Evolutionary conservation across 2,797 vertebrate species (phyloP).

Genomic region (Acipenser oxyrinchus): DNA sequence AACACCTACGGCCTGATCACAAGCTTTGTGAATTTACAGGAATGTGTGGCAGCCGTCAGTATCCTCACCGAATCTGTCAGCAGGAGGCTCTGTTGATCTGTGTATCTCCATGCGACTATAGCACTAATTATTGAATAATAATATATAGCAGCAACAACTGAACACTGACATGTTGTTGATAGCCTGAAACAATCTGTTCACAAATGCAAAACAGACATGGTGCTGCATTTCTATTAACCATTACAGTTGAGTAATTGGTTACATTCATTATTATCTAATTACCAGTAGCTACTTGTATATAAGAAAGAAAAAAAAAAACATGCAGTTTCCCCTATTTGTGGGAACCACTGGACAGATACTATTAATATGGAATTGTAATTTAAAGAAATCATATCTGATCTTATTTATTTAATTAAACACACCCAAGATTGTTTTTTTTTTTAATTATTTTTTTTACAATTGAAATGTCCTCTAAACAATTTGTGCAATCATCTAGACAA

Average conservation of each 20-base stretch:
- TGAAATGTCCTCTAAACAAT: too few relatives aligned
- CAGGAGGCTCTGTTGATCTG: not conserved
- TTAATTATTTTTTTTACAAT: too few relatives aligned
- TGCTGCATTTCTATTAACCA: slow-evolving; percentile 5
- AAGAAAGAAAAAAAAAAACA: slow-evolving; percentile 6
- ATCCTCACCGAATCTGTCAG: not conserved
- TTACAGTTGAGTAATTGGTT: not conserved
- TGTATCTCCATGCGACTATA: not conserved
- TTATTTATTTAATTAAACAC: too few relatives aligned
- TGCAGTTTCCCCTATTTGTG: not conserved
- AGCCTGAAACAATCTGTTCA: not conserved
- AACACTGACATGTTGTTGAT: not conserved
- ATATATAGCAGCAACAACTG: not conserved
- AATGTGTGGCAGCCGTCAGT: slow-evolving; percentile 4
- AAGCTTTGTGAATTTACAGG: not conserved
- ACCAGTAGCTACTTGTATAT: not conserved
- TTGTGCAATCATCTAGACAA: too few relatives aligned
- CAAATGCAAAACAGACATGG: not conserved
- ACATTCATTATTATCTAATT: slow-evolving; percentile 5
- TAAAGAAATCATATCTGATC: too few relatives aligned
- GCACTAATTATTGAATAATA: slow-evolving; percentile 6
- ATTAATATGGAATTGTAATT: too few relatives aligned
- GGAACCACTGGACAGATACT: too few relatives aligned
- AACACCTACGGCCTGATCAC: not conserved
- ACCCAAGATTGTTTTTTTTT: too few relatives aligned